Percentiles rank a stretch among this genome's conserved stretches.
Conservation (phyloP, 1,140 invertebrate species). For the Scylla paramamosain region DNA sequence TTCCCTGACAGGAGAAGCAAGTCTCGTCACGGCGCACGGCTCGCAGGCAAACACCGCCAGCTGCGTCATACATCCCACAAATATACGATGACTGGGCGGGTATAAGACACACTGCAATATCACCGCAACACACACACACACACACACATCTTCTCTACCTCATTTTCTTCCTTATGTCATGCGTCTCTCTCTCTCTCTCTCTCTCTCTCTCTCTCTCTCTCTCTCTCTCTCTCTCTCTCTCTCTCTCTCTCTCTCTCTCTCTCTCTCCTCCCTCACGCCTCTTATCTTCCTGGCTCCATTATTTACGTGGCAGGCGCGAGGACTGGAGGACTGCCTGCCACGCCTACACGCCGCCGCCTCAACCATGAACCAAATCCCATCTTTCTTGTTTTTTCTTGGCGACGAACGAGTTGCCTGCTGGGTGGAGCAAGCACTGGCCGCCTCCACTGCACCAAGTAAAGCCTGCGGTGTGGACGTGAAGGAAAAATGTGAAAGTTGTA, state of each 20-base stretch:
- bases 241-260: constrained; percentile 36
- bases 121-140: neutral
- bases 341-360: neutral
- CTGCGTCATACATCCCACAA: constrained; percentile 46
- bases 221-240: neutral
- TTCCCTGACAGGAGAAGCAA: constrained; percentile 34
- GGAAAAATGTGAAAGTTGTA: too few relatives aligned
- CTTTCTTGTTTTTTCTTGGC: constrained; percentile 22
- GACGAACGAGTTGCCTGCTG: neutral
- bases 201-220: constrained; percentile 30
- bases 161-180: neutral
- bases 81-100: constrained; percentile 60
- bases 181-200: constrained; percentile 41
- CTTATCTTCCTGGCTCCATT: neutral
- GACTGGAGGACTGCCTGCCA: neutral
- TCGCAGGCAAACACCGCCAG: neutral
- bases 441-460: neutral
- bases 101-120: constrained; percentile 53
- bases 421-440: neutral
- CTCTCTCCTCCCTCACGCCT: neutral
- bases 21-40: constrained; percentile 37
- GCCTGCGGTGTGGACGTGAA: too few relatives aligned
- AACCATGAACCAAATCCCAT: neutral
- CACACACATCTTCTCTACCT: constrained; percentile 38
- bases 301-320: neutral